These are phyloP conservation scores for Poeciliopsis paucimaculata DNA, from an alignment of 2,797 vertebrate genomes.

Conservation along the genomic window DNA sequence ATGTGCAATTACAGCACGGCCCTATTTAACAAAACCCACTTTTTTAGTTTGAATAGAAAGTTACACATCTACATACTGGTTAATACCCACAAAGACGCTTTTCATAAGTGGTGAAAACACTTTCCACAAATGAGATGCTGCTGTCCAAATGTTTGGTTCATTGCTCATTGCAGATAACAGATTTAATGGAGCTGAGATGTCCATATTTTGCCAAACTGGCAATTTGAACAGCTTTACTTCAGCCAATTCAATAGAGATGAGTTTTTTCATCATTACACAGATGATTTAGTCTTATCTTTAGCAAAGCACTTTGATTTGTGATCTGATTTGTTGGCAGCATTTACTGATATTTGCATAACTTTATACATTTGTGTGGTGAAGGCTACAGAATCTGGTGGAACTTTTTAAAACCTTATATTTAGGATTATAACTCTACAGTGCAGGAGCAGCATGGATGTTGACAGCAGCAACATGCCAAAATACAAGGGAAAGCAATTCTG, in stretches of 20 bases:
- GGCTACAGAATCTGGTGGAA: neutral
- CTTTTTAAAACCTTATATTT: neutral
- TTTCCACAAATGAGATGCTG: neutral
- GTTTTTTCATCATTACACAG: neutral
- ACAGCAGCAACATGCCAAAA: neutral
- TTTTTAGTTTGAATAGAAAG: neutral
- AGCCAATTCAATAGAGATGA: neutral
- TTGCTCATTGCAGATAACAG: neutral
- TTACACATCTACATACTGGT: neutral
- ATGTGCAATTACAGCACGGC: neutral
- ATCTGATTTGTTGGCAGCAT: neutral
- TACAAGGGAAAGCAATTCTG: neutral
- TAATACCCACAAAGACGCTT: constrained; percentile 3
- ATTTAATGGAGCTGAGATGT: neutral
- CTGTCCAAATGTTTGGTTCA: constrained; percentile 1
- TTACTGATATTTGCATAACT: neutral
- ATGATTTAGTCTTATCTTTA: neutral
- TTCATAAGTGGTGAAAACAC: constrained; percentile 8
- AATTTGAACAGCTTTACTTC: neutral
- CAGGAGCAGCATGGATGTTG: neutral
- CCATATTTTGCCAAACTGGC: neutral
- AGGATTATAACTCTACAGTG: neutral
- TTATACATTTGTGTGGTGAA: neutral
- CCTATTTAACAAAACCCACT: neutral
- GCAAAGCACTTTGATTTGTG: neutral